Conservation (phyloP, 2,797 vertebrate species). For the Gambelia wislizenii region DNA sequence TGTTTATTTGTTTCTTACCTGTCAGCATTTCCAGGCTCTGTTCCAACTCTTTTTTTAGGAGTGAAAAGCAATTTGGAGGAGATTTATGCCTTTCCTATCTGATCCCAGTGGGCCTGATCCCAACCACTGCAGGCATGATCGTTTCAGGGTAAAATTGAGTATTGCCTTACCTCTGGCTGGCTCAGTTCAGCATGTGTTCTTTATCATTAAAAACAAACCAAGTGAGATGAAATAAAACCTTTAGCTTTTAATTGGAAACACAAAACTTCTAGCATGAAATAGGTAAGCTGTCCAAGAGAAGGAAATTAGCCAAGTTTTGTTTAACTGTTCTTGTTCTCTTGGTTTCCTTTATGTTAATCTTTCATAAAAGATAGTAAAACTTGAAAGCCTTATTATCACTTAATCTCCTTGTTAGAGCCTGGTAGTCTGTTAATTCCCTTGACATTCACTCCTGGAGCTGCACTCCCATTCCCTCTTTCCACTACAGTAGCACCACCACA, state of each 20-base stretch:
- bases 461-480: not conserved
- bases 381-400: not conserved
- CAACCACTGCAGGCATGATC: too few relatives aligned
- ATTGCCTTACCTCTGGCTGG: not conserved
- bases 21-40: too few relatives aligned
- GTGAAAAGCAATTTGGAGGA: too few relatives aligned
- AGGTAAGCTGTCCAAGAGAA: not conserved
- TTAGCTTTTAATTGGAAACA: not conserved
- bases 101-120: too few relatives aligned
- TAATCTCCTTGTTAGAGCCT: too few relatives aligned
- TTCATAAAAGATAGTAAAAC: not conserved
- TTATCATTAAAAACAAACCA: not conserved
- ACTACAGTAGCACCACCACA: too few relatives aligned
- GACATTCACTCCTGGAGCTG: not conserved
- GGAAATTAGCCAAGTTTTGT: not conserved
- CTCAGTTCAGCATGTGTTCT: too few relatives aligned
- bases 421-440: not conserved
- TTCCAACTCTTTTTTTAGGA: too few relatives aligned
- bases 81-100: too few relatives aligned
- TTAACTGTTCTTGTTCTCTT: not conserved
- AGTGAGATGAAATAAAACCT: not conserved
- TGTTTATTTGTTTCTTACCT: too few relatives aligned
- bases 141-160: too few relatives aligned
- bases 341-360: not conserved
- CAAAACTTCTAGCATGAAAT: not conserved